These are phyloP conservation scores for Chionomys nivalis DNA, from an alignment of 2,113 vertebrate genomes.

Conservation along the genomic window DNA sequence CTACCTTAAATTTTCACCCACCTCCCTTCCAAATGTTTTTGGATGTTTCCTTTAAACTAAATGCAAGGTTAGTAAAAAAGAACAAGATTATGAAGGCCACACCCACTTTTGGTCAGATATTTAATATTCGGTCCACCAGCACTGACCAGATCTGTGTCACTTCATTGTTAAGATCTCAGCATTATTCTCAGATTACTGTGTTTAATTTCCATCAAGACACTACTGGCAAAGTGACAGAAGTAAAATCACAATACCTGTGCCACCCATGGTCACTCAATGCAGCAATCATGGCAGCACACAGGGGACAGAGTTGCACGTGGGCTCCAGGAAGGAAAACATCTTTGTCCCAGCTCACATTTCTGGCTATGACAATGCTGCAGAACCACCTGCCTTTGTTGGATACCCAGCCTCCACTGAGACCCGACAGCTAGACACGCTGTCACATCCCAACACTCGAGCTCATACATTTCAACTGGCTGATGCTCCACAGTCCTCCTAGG, in stretches of 20 bases:
- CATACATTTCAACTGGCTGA: slow-evolving; percentile 73
- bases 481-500: slow-evolving; percentile 88
- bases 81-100: background rate
- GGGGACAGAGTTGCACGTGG: accelerated
- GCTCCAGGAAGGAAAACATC: accelerated
- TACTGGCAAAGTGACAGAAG: accelerated
- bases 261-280: background rate
- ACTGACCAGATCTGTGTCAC: too few species aligned
- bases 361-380: accelerated
- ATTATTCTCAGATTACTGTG: background rate
- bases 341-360: background rate
- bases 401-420: background rate
- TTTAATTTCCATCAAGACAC: background rate
- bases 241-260: background rate
- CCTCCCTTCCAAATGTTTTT: background rate
- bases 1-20: background rate
- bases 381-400: too few species aligned
- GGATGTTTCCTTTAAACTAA: background rate
- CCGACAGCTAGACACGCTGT: background rate
- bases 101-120: background rate
- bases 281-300: accelerated
- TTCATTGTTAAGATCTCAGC: background rate
- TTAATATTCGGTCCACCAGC: background rate
- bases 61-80: background rate
- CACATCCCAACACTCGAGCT: slow-evolving; percentile 79